Conservation (phyloP, 2,888 invertebrate species). For the Platycheirus albimanus region DNA sequence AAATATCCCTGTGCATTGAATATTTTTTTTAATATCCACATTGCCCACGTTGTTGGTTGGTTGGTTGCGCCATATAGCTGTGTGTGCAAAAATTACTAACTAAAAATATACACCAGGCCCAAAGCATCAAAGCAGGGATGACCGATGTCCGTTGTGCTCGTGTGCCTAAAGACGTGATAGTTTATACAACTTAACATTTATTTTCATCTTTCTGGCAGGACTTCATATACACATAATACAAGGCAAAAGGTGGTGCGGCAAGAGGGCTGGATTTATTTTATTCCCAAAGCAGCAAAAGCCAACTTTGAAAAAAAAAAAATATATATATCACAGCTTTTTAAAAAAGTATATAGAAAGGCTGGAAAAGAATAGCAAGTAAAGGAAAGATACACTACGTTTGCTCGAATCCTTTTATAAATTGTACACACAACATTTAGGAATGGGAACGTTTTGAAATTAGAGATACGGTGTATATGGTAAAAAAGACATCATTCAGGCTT, state of each 20-base stretch:
- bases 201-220: slow-evolving; percentile 63
- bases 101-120: slow-evolving; percentile 21
- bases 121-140: slow-evolving; percentile 47
- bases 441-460: too few species aligned
- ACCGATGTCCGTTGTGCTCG: slow-evolving; percentile 72
- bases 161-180: slow-evolving; percentile 74
- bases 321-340: slow-evolving; percentile 36
- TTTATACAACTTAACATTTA: slow-evolving; percentile 74
- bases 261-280: slow-evolving; percentile 33
- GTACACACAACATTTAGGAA: too few species aligned
- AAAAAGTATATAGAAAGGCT: neutral
- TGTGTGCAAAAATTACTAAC: slow-evolving; percentile 52
- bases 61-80: neutral
- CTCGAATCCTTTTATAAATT: too few species aligned
- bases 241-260: neutral
- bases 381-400: too few species aligned
- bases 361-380: too few species aligned
- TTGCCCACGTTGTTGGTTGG: slow-evolving; percentile 20
- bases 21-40: slow-evolving; percentile 59
- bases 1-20: slow-evolving; percentile 63
- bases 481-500: too few species aligned
- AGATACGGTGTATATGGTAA: too few species aligned
- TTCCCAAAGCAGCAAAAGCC: slow-evolving; percentile 44
- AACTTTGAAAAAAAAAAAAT: slow-evolving; percentile 25
- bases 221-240: neutral